Evolutionary conservation across 2,797 vertebrate genomes (phyloP), one percentile per base, ranked within the genome.

Genomic region (Hapalemur alaotrensis): DNA sequence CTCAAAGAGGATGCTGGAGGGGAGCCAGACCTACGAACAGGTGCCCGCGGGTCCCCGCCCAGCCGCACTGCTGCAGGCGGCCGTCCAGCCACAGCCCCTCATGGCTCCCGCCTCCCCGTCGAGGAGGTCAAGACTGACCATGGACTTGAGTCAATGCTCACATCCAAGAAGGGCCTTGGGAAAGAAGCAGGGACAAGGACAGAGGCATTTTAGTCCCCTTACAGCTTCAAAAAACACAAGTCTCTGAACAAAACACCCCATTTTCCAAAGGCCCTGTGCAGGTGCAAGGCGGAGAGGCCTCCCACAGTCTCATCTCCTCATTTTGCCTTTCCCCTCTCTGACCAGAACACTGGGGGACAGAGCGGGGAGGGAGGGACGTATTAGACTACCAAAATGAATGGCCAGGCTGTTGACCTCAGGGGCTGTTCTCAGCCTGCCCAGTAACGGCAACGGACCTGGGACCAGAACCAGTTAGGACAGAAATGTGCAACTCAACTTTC

Each of bases 371-470:
- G n/a, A 35, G 50, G 41, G 18, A 18, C 1, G 9, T 4, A 14
- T n/a, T 4, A 9, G 80, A 48, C 48, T 25, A 11, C 5, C 7
- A 2, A 15, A 14, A 65, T 52, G 30, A 15, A n/a, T 15, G 32
- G 7, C 2, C 23, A 15, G 12, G 20, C 32, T 25, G 41, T 3
- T 15, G 63, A 32, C 23, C 4, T 30, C 30, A 25, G 23, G 0
- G 0, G 48, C 48, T 10, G 38, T 20, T 5, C 46, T 20, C 38
- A 22, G 54, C 79, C 54, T 61, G 9, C 30, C 23, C 3, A 7
- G 17, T 4, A 15, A 18, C 0, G 0, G 63, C 70, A 17, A 30
- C 10, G 30, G 20, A 4, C 13, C 10, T 0, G 1, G 1, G n/a
- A 6, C 13, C 3, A 1, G 25, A 23, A 25, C 63, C 28, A 32